Evolutionary conservation across 2,888 invertebrate genomes (phyloP).

Genomic region (Melanophora roralis): DNA sequence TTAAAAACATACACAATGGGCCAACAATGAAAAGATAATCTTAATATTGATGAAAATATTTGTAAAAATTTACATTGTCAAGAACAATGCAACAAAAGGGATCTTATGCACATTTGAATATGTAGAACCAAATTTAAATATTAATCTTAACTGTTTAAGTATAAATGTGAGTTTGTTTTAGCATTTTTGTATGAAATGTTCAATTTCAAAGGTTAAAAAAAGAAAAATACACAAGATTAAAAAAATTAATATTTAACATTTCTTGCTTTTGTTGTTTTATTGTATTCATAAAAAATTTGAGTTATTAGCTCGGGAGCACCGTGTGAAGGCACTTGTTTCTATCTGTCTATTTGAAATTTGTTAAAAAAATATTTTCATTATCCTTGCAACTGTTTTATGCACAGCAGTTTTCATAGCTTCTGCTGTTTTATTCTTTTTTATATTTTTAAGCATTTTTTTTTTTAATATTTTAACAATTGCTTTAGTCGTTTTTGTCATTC

Average conservation of each 20-base stretch:
- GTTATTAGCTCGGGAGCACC: conserved; percentile 17
- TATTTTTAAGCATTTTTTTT: background rate
- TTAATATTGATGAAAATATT: conserved; percentile 61
- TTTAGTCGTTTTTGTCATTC: background rate
- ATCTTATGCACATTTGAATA: background rate
- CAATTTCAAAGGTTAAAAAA: conserved; percentile 38
- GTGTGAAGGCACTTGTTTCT: conserved; percentile 43
- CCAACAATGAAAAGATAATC: conserved; percentile 54
- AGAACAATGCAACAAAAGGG: conserved; percentile 24
- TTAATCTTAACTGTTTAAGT: background rate
- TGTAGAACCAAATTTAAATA: background rate
- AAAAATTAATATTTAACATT: conserved; percentile 13
- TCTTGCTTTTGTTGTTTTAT: background rate
- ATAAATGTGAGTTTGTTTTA: background rate
- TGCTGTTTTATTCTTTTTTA: background rate
- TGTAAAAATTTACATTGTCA: conserved; percentile 43
- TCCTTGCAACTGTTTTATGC: background rate
- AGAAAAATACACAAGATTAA: conserved; percentile 32
- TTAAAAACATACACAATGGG: conserved; percentile 29
- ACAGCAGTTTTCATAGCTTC: background rate
- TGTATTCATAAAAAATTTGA: conserved; percentile 12
- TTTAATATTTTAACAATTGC: conserved; percentile 18
- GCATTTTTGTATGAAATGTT: background rate
- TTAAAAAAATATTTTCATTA: background rate
- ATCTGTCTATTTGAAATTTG: background rate